Percentiles rank a stretch among this genome's conserved stretches.
Conservation (phyloP, 2,797 vertebrate genomes). For the Sphenopsis melanotis region DNA sequence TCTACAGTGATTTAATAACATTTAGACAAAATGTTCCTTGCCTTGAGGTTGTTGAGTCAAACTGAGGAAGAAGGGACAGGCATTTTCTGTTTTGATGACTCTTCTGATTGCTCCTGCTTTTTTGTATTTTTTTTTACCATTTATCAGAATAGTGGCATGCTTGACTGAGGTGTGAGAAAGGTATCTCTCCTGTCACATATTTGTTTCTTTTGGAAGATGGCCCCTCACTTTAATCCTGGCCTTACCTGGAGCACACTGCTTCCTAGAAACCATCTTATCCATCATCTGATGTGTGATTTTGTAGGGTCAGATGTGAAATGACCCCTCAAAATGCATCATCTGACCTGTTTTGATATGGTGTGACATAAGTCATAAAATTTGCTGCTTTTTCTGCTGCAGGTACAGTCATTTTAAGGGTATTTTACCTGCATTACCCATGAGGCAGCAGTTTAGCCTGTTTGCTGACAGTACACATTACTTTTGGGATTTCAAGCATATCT, state of each 20-base stretch:
- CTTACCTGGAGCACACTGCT: not conserved
- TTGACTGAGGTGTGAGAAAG: not conserved
- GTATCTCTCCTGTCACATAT: not conserved
- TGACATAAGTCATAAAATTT: not conserved
- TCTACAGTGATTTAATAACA: not conserved
- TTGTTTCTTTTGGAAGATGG: not conserved
- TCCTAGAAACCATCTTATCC: not conserved
- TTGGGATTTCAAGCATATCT: not conserved
- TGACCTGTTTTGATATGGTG: not conserved
- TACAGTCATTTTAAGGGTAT: not conserved
- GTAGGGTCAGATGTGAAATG: not conserved
- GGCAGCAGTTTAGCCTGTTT: not conserved
- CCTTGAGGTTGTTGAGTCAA: not conserved
- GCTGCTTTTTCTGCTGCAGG: not conserved
- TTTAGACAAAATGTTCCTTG: not conserved
- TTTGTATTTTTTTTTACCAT: not conserved
- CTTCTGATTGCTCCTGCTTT: not conserved
- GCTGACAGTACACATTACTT: constrained; percentile 28
- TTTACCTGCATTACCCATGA: not conserved
- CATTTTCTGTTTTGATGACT: not conserved
- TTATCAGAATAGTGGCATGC: not conserved
- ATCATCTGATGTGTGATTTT: not conserved
- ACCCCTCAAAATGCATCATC: not conserved
- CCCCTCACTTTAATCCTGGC: not conserved
- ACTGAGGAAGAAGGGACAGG: not conserved